These are phyloP conservation scores for Anableps anableps DNA, from an alignment of 2,797 vertebrate species.

Conservation along the genomic window DNA sequence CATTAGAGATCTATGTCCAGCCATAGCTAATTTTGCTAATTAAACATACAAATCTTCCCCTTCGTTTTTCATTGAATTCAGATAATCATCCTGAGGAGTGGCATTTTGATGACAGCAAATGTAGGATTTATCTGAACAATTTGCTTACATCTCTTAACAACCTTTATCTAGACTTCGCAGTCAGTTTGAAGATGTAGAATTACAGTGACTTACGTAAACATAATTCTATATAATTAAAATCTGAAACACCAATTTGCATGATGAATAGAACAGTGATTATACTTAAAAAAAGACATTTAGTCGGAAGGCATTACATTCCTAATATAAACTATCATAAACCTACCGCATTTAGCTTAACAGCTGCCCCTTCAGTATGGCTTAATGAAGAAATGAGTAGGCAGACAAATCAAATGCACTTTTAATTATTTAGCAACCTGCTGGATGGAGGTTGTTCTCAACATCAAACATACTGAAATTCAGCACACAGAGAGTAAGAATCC, in stretches of 20 bases:
- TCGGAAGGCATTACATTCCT: conserved; percentile 5
- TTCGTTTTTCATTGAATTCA: conserved; percentile 3
- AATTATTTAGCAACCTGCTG: conserved; percentile 66
- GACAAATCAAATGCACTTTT: conserved; percentile 62
- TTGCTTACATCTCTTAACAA: background rate
- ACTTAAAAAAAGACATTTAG: conserved; percentile 26
- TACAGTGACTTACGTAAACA: conserved; percentile 22
- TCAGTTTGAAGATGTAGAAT: conserved; percentile 16
- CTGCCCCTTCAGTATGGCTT: conserved; percentile 20
- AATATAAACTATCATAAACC: conserved; percentile 26
- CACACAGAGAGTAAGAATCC: conserved; percentile 22
- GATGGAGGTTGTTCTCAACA: conserved; percentile 47
- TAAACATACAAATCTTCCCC: background rate
- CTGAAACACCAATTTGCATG: conserved; percentile 19
- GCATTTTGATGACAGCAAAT: background rate
- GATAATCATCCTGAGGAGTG: background rate
- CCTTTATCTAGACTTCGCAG: background rate
- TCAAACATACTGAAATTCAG: conserved; percentile 44
- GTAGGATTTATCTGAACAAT: conserved; percentile 7
- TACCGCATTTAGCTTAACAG: conserved; percentile 22
- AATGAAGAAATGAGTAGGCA: conserved; percentile 38
- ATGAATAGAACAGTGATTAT: conserved; percentile 5
- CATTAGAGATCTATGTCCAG: background rate
- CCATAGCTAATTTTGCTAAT: background rate
- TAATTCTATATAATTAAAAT: conserved; percentile 37